A percentile compares a stretch with the other conserved stretches of the same genome.
These are phyloP conservation scores for Hypocryptadius cinnamomeus DNA, from an alignment of 2,113 vertebrate species.

Conservation along the genomic window DNA sequence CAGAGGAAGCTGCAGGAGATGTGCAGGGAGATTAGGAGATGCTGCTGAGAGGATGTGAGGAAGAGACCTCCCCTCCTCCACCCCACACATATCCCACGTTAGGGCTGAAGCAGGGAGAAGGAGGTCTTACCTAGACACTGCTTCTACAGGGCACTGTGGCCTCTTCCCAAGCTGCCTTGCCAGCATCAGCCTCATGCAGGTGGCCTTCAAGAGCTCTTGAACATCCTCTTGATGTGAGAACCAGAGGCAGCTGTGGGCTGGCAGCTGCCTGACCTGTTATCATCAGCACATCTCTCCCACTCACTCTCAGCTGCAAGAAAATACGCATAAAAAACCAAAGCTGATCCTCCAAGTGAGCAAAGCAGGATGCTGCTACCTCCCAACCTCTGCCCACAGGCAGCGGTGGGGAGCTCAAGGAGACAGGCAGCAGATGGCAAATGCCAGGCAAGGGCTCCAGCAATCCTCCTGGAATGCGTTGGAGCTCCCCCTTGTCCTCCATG, in stretches of 20 bases:
- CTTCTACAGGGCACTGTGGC: neutral
- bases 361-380: slow-evolving; percentile 7
- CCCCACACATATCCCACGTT: accelerated
- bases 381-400: neutral
- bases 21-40: neutral
- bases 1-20: slow-evolving; percentile 3
- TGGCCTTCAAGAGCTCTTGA: neutral
- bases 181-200: neutral
- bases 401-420: neutral
- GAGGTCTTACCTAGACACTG: neutral
- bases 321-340: neutral
- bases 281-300: neutral
- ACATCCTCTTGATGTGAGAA: neutral
- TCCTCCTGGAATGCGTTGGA: neutral
- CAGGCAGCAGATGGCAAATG: neutral
- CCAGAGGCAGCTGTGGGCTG: slow-evolving; percentile 1
- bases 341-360: neutral
- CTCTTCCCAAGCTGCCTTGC: neutral
- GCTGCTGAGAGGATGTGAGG: neutral
- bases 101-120: neutral
- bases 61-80: neutral
- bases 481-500: neutral
- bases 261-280: neutral
- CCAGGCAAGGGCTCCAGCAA: neutral
- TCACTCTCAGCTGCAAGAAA: neutral